These are phyloP conservation scores for Hyperopisus bebe DNA, from an alignment of 2,113 vertebrate species.

Conservation along the genomic window DNA sequence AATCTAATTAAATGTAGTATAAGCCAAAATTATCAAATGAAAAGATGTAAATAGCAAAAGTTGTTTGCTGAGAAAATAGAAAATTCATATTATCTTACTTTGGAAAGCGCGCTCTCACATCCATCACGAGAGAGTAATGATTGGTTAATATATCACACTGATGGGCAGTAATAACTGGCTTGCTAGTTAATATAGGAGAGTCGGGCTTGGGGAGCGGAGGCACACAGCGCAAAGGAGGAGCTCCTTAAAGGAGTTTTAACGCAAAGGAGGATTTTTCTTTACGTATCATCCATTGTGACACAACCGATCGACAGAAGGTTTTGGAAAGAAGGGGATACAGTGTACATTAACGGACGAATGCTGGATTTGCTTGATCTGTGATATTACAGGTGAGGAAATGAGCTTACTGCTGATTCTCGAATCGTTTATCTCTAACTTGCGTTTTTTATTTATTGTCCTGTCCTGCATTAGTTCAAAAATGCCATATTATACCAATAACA, in stretches of 20 bases:
- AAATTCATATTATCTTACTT: not conserved
- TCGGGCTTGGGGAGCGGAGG: not conserved
- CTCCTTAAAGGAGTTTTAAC: not conserved
- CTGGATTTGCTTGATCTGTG: not conserved
- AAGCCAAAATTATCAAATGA: not conserved
- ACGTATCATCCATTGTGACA: not conserved
- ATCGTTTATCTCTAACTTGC: not conserved
- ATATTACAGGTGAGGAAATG: not conserved
- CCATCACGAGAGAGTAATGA: not conserved
- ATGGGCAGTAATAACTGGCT: conserved; percentile 11
- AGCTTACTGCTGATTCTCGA: not conserved
- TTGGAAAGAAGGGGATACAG: not conserved
- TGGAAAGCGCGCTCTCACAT: not conserved
- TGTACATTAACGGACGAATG: not conserved
- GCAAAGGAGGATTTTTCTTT: not conserved
- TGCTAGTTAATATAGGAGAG: not conserved
- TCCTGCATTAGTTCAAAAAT: not conserved
- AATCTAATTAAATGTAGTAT: not conserved
- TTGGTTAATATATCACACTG: not conserved
- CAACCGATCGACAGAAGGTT: not conserved
- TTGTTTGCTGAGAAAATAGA: not conserved
- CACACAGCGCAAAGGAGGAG: not conserved
- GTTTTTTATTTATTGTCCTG: not conserved
- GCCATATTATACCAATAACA: not conserved
- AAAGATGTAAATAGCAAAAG: not conserved